Evolutionary conservation across 2,888 invertebrate species (phyloP), one percentile per base, ranked within the genome.

Genomic region (Synanthedon myopaeformis): DNA sequence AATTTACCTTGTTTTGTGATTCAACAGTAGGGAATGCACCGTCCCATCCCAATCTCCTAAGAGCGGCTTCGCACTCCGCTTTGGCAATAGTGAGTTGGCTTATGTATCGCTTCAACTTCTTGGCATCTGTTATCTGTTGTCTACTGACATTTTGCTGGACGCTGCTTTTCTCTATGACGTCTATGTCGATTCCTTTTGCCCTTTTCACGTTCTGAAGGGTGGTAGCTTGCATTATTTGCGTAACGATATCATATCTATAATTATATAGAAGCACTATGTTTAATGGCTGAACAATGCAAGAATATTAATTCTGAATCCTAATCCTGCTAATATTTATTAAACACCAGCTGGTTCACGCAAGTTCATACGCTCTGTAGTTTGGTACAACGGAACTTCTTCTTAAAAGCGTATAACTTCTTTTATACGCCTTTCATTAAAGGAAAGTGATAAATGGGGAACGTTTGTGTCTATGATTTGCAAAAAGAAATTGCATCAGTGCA

Each of bases 191-290:
- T 51, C 94, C 96, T 84, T 95, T 94, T 5, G 95, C 92, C 64
- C 95, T 90, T 80, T 96, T 96, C 57, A 96, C 89, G 72, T 96
- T 96, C 81, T 96, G 95, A 61, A 96, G 90, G 1, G 96, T 95
- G 13, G 96, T 96, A 0, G 96, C 96, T 89, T 97, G 96, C 94
- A 97, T 96, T 64, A 97, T 93, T 88, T 96, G 96, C 50, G 94
- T 94, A 4, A 96, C 94, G 61, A 97, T 95, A 66, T 94, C 95
- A 66, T 93, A 94, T 61, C 94, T 93, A 69, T 50, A 51, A 45
- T 45, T 45, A 35, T 35, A 35, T 35, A 35, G 10, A 35, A 35
- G 35, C 35, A 35, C 10, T 1, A 23, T 23, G 35, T 35, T 35
- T 10, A 35, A 10, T 35, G 6, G 8, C 35, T 35, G 35, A 35